Base-by-base conservation (phyloP, 2,113 vertebrate genomes). In the Sinocyclocheilus anshuiensis region DNA sequence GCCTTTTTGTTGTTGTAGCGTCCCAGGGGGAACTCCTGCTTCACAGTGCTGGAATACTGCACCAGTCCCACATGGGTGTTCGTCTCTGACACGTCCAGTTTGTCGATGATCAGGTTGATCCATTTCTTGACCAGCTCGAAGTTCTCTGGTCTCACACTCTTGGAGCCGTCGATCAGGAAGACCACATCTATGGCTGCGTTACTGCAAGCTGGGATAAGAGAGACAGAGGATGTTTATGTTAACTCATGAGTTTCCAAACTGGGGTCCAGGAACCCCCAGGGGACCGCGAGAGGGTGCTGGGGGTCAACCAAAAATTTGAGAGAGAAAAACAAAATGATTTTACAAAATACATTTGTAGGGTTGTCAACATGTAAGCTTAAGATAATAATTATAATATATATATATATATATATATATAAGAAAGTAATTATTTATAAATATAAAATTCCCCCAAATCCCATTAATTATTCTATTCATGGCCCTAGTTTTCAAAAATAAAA, bases 61-160 rank as follows among this genome's bases (percentile, higher is more conserved):
- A 99, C 97, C 87, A 99, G 94, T 77, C 98, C 98, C 1, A 99
- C 98, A 0, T 97, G 97, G 1, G 97, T 95, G 81, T 96, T 95
- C 69, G 22, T 94, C 0, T 98, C 96, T 0, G 97, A 97, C 86
- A 99, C 96, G 0, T 99, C 97, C 91, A 99, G 92, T 0, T 97
- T 98, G 86, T 99, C 98, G 57, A 99, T 93, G 0, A 99, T 98
- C 88, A 97, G 97, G 91, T 97, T 99, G 93, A 99, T 98, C 92
- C 97, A 99, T 91, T 96, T 98, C 95, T 99, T 99, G 81, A 99
- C 97, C 92, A 99, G 94, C 89, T 99, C 97, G 6, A 99, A 99
- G 94, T 99, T 99, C 94, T 99, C 98, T 0, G 98, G 97, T 48
- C 97, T 94, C 63, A 99, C 96, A 0, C 98, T 99, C 92, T 99